Evolutionary conservation across 2,113 vertebrate genomes (phyloP).

Genomic region (Tauraco erythrolophus): DNA sequence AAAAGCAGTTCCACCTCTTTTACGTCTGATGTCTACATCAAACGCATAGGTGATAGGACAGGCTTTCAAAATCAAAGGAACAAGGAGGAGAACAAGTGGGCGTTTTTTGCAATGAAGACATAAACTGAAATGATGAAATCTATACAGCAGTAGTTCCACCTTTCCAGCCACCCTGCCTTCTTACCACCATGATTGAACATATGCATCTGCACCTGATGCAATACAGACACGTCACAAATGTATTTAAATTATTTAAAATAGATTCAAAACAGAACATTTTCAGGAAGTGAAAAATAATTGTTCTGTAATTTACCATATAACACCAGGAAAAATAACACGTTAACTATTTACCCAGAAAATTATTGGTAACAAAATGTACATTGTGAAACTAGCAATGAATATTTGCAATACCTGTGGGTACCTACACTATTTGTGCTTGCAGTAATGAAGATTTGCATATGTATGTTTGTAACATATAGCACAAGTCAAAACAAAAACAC

Average conservation of each 20-base stretch:
- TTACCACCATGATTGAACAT: not conserved
- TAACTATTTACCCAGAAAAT: constrained; percentile 2
- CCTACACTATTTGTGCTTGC: not conserved
- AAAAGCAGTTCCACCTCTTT: constrained; percentile 41
- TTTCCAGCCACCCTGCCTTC: constrained; percentile 9
- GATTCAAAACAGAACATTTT: not conserved
- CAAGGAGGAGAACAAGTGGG: constrained; percentile 55
- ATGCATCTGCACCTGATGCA: not conserved
- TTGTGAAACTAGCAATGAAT: constrained; percentile 21
- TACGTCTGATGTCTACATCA: constrained; percentile 63
- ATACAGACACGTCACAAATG: not conserved
- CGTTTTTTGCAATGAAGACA: constrained; percentile 53
- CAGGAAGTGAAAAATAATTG: not conserved
- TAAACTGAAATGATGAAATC: constrained; percentile 56
- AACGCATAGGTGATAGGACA: constrained; percentile 13
- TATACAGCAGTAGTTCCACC: not conserved
- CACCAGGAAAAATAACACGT: not conserved
- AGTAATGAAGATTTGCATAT: constrained; percentile 27
- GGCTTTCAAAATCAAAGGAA: constrained; percentile 67
- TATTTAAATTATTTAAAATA: not conserved
- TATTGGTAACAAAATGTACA: not conserved
- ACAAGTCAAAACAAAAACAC: constrained; percentile 48
- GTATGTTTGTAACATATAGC: constrained; percentile 20
- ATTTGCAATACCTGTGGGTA: constrained; percentile 35
- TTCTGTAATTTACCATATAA: not conserved